These are phyloP conservation scores for Dolichotis patagonum DNA, from an alignment of 2,113 vertebrate genomes.

Conservation along the genomic window DNA sequence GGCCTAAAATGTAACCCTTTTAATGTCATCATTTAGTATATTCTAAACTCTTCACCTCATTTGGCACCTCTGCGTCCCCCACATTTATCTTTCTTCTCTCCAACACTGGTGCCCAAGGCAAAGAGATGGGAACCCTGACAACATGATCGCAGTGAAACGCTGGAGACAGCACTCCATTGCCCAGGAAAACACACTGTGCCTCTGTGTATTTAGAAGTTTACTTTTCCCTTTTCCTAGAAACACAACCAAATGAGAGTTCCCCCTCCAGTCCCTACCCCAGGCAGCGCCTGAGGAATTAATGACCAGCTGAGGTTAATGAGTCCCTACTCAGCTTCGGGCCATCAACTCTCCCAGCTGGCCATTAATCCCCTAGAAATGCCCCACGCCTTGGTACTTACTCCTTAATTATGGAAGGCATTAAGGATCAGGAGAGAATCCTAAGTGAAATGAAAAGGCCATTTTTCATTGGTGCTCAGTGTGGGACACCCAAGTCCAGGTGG, in stretches of 20 bases:
- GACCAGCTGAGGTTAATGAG: constrained; percentile 80
- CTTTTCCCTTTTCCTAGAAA: constrained; percentile 39
- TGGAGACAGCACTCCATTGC: not conserved
- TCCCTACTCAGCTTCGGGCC: constrained; percentile 76
- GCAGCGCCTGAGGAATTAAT: constrained; percentile 72
- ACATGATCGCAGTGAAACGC: not conserved
- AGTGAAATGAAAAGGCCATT: constrained; percentile 77
- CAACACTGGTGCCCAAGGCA: not conserved
- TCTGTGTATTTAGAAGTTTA: constrained; percentile 51
- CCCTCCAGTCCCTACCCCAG: not conserved
- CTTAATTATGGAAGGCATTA: constrained; percentile 83
- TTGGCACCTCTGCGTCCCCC: not conserved
- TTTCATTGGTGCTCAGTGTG: constrained; percentile 75
- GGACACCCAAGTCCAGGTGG: constrained; percentile 71
- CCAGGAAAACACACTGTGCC: not conserved
- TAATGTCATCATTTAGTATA: constrained; percentile 25
- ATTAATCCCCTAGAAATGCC: constrained; percentile 81
- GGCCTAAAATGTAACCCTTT: constrained; percentile 31
- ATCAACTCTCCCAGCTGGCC: constrained; percentile 80
- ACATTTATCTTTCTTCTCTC: constrained; percentile 49
- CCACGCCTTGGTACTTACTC: constrained; percentile 81
- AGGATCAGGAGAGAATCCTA: constrained; percentile 75
- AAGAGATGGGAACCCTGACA: not conserved
- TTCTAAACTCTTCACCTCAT: not conserved
- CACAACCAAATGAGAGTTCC: constrained; percentile 46